Conservation (phyloP, 2,888 invertebrate species). For the Nephrotoma flavescens region DNA sequence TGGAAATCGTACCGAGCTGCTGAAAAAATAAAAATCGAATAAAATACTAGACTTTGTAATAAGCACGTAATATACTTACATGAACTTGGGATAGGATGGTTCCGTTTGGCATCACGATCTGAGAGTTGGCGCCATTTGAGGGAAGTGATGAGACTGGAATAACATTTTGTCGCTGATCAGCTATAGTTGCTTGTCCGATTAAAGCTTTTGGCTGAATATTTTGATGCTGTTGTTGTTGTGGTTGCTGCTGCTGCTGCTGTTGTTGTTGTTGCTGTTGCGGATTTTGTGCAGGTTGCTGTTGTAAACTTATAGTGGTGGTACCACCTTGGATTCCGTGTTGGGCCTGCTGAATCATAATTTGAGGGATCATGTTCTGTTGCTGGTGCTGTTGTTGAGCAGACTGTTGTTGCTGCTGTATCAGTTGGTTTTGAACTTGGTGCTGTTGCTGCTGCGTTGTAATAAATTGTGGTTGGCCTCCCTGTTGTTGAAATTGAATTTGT, state of each 20-base stretch:
- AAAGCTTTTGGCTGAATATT: constrained; percentile 17
- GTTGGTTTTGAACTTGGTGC: constrained; percentile 34
- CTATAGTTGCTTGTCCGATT: background rate
- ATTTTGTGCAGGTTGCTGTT: constrained; percentile 39
- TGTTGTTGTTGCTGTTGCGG: constrained; percentile 30
- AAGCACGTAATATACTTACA: background rate
- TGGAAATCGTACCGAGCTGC: constrained; percentile 12
- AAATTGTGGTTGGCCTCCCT: constrained; percentile 28
- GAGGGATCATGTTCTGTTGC: constrained; percentile 20
- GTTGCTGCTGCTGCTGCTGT: constrained; percentile 34
- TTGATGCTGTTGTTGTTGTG: constrained; percentile 36
- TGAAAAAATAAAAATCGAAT: constrained; percentile 12
- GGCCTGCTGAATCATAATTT: constrained; percentile 20
- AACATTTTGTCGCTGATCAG: constrained; percentile 1
- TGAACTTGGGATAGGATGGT: constrained; percentile 2
- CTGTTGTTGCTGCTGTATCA: constrained; percentile 31
- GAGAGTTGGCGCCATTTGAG: background rate
- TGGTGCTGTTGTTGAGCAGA: constrained; percentile 19
- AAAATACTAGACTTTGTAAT: background rate
- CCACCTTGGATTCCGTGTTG: constrained; percentile 5
- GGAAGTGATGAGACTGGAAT: background rate
- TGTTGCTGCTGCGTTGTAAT: constrained; percentile 37
- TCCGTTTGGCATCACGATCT: background rate
- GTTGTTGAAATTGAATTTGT: constrained; percentile 20
- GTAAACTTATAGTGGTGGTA: background rate